These are phyloP conservation scores for Agelas oroides DNA, from an alignment of 37 sponge, comb jelly and placozoan genomes.

Conservation along the genomic window DNA sequence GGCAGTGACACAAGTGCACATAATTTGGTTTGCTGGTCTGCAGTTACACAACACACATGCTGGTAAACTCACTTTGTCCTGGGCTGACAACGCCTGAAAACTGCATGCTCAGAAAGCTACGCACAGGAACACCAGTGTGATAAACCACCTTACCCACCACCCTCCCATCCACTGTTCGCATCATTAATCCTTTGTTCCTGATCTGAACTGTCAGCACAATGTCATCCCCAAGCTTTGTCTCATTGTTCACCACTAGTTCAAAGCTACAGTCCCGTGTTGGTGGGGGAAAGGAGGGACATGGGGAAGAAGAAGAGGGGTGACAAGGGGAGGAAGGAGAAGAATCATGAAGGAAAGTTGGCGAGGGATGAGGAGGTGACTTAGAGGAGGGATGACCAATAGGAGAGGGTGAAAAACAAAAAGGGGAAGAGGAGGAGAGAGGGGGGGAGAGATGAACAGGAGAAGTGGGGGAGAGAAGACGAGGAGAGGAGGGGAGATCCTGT, in stretches of 20 bases:
- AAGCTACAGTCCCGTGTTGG: slow-evolving; percentile 70
- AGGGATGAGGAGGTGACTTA: too few species aligned
- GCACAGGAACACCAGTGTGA: slow-evolving; percentile 59
- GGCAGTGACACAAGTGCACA: not conserved
- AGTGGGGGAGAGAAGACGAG: not conserved
- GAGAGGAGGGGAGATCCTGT: not conserved
- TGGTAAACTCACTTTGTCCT: slow-evolving; percentile 64
- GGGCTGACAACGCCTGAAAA: slow-evolving; percentile 76
- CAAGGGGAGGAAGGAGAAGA: too few species aligned
- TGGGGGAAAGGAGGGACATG: slow-evolving; percentile 5
- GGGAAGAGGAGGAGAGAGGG: too few species aligned
- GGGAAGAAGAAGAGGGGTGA: not conserved
- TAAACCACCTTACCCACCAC: slow-evolving; percentile 61
- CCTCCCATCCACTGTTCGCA: slow-evolving; percentile 76
- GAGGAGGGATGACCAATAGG: too few species aligned
- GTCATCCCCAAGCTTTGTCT: slow-evolving; percentile 46
- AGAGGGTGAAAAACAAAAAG: too few species aligned
- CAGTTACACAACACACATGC: too few species aligned
- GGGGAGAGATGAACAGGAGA: too few species aligned
- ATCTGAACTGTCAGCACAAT: slow-evolving; percentile 47
- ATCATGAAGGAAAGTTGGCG: too few species aligned
- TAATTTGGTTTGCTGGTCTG: too few species aligned
- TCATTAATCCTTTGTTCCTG: slow-evolving; percentile 48
- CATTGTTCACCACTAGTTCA: slow-evolving; percentile 41
- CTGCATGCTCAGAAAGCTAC: slow-evolving; percentile 73